Evolutionary conservation across 2,797 vertebrate species (phyloP), one percentile per base, ranked within the genome.

Genomic region (Leuciscus waleckii): DNA sequence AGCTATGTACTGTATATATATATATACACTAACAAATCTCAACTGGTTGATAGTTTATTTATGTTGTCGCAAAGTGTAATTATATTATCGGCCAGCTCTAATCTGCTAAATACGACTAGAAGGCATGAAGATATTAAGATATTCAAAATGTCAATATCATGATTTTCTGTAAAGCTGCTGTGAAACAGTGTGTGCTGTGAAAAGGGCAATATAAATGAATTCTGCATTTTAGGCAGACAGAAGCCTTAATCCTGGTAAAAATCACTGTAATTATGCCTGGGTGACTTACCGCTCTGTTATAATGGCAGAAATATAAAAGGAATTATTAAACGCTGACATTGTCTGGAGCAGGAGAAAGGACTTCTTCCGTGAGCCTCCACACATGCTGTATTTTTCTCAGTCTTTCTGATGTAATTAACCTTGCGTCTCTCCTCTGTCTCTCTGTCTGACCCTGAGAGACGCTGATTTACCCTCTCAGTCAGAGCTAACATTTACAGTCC

Each of bases 401-500:
- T 26, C 35, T 39, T 23, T 58, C 32, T 81, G 67, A 43, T 82
- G 80, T 71, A 56, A 82, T 82, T 82, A 71, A 71, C 68, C 67
- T 82, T 43, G 67, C n/a, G 19, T 71, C 37, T 71, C 68, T 71
- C 68, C 51, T 71, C 51, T 41, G 21, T 69, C 16, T 71, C 67
- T 58, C 35, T 29, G 65, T 71, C 80, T 71, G 80, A 71, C 68
- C 67, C 49, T 19, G 74, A 81, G 35, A 71, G 68, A 11, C n/a
- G 3, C 35, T 81, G 80, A 71, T 82, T 58, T 41, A 71, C 16
- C 51, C n/a, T 77, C 74, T 29, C 37, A 78, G 76, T 43, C 80
- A 71, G 80, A 10, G 35, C 5, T 43, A 71, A 41, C 35, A 43
- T 82, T 58, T 71, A 10, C 32, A 51, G 71, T 81, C 79, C 68